These are phyloP conservation scores for Alloplasta piceator DNA, from an alignment of 2,888 invertebrate species.

Conservation along the genomic window DNA sequence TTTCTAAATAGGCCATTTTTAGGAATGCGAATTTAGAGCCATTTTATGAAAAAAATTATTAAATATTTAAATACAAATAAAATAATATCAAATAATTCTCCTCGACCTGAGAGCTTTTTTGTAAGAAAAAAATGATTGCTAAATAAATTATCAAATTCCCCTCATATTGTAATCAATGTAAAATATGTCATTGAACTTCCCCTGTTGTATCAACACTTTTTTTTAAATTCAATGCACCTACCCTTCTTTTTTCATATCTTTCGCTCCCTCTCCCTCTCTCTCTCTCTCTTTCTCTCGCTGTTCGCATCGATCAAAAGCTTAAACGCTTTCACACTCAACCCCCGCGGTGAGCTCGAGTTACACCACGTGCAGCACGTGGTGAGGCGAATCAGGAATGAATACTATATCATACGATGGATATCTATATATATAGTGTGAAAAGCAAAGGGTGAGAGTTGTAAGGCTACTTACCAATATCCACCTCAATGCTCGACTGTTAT, in stretches of 20 bases:
- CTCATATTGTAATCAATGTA: not conserved
- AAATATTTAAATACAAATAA: too few species aligned
- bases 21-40: too few species aligned
- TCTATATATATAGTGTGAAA: not conserved
- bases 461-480: slow-evolving; percentile 47
- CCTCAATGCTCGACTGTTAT: slow-evolving; percentile 10
- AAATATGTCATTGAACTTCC: not conserved
- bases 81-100: too few species aligned
- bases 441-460: slow-evolving; percentile 31
- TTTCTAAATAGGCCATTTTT: too few species aligned
- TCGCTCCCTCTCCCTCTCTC: slow-evolving; percentile 62
- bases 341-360: slow-evolving; percentile 55
- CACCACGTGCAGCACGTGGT: slow-evolving; percentile 28
- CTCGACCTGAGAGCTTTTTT: too few species aligned
- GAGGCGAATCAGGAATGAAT: slow-evolving; percentile 22
- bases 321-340: slow-evolving; percentile 70
- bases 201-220: not conserved
- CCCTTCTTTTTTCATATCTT: not conserved
- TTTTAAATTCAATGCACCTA: slow-evolving; percentile 2
- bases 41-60: too few species aligned
- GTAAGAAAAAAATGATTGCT: too few species aligned
- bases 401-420: slow-evolving; percentile 23
- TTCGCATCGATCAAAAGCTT: slow-evolving; percentile 60
- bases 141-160: too few species aligned
- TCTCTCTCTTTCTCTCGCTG: slow-evolving; percentile 58